Percentiles rank a stretch among this genome's conserved stretches.
phyloP scores from a whole-genome alignment of 2,888 invertebrate genomes.

The Bellardia bayeri region DNA sequence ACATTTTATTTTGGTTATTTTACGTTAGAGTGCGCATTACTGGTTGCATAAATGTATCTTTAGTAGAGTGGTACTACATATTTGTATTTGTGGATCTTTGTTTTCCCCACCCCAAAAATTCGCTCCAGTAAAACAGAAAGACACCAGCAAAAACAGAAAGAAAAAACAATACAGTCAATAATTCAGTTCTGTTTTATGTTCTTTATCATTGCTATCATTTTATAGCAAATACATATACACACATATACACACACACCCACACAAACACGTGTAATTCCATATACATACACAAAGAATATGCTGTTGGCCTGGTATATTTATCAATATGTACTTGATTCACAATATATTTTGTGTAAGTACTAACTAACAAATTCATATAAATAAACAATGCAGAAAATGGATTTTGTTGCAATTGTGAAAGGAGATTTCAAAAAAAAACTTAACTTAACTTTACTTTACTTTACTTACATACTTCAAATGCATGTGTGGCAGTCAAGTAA shows the following conservation, averaged over 20 bases:
- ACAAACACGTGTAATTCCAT: background rate
- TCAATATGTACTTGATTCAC: constrained; percentile 11
- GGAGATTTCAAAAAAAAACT: too few species aligned
- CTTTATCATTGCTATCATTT: constrained; percentile 18
- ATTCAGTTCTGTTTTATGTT: constrained; percentile 23
- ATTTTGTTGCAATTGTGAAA: too few species aligned
- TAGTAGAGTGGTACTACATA: background rate
- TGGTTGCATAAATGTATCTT: constrained; percentile 42
- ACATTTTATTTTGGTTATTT: constrained; percentile 17
- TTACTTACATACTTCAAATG: too few species aligned
- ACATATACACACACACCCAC: background rate
- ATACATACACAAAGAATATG: background rate
- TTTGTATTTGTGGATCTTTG: constrained; percentile 4
- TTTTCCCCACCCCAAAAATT: constrained; percentile 16
- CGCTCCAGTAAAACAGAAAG: background rate
- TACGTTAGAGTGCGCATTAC: constrained; percentile 57
- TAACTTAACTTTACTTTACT: too few species aligned
- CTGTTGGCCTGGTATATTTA: constrained; percentile 30
- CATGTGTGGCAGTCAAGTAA: too few species aligned
- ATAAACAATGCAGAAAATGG: too few species aligned
- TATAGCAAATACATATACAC: constrained; percentile 7
- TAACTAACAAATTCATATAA: too few species aligned
- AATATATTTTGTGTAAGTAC: background rate
- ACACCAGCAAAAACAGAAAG: background rate
- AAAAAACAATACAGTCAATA: background rate